Percentiles rank a stretch among this genome's conserved stretches.
These are phyloP conservation scores for Latrodectus hesperus DNA, from an alignment of 2,888 invertebrate genomes.

Conservation along the genomic window DNA sequence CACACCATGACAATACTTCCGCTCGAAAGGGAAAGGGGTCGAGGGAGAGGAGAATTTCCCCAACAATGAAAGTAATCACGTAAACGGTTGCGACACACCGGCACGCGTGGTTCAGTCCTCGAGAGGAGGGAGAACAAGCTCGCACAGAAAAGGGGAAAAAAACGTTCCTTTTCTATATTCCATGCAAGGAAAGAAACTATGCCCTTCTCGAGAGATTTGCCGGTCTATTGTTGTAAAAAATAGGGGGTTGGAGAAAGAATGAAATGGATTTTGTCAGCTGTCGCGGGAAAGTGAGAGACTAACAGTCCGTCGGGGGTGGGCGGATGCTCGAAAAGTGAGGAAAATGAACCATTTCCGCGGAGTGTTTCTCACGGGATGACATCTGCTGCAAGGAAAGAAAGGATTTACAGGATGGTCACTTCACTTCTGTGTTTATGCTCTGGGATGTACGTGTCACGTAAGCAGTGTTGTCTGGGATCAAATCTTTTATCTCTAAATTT, in stretches of 20 bases:
- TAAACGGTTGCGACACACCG: constrained; percentile 2
- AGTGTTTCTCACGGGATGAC: constrained; percentile 3
- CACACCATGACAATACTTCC: neutral
- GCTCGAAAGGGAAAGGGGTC: neutral
- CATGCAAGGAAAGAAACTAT: neutral
- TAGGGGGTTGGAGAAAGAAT: neutral
- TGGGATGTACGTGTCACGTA: neutral
- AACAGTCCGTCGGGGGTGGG: neutral
- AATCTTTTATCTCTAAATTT: too few species aligned
- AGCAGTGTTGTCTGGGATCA: too few species aligned
- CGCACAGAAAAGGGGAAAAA: neutral
- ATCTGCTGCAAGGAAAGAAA: neutral
- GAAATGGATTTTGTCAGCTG: constrained; percentile 5
- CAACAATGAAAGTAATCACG: constrained; percentile 4
- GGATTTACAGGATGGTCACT: neutral
- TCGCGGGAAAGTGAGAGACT: neutral
- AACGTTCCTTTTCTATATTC: neutral
- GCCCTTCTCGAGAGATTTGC: neutral
- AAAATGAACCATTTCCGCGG: neutral
- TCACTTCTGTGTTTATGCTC: neutral
- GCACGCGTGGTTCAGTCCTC: neutral
- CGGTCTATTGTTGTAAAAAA: neutral
- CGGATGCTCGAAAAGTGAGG: neutral
- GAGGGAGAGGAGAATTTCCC: neutral
- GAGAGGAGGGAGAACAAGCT: neutral